Conservation (phyloP, 2,888 invertebrate species). For the Ectropis crepuscularia region DNA sequence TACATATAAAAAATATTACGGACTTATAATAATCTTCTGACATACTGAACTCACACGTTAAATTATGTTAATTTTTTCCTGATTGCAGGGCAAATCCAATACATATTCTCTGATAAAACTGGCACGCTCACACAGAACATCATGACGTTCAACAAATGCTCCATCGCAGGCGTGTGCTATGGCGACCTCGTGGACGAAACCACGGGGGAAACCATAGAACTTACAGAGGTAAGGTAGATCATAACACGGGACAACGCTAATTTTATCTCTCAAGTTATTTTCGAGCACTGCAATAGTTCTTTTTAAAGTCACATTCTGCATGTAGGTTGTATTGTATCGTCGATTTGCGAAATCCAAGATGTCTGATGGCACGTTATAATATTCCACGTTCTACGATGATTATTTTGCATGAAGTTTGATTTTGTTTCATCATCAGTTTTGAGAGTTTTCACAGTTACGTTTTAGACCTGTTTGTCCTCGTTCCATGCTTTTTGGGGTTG, state of each 20-base stretch:
- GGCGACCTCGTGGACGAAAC: constrained; percentile 95
- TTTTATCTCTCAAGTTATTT: constrained; percentile 28
- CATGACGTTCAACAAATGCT: constrained; percentile 99
- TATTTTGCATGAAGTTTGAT: constrained; percentile 66
- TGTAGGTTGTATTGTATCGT: constrained; percentile 54
- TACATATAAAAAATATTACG: too few species aligned
- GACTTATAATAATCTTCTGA: too few species aligned
- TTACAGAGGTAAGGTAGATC: constrained; percentile 89
- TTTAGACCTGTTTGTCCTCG: constrained; percentile 51
- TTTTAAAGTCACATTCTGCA: constrained; percentile 49
- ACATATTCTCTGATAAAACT: constrained; percentile 99
- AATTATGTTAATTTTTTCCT: not conserved
- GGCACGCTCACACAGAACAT: constrained; percentile 99
- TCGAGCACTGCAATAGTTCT: constrained; percentile 42
- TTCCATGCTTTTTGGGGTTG: constrained; percentile 63
- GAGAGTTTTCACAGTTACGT: constrained; percentile 15
- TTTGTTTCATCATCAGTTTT: constrained; percentile 45
- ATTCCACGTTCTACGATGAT: constrained; percentile 41
- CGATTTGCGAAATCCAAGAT: constrained; percentile 38
- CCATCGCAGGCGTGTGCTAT: constrained; percentile 95
- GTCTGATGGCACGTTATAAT: constrained; percentile 53
- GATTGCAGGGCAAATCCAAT: constrained; percentile 95
- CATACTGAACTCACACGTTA: too few species aligned
- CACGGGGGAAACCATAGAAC: constrained; percentile 94
- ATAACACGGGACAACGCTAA: not conserved